Evolutionary conservation across 2,797 vertebrate species (phyloP), one percentile per base, ranked within the genome.

Genomic region (Microctenopoma lineatum): DNA sequence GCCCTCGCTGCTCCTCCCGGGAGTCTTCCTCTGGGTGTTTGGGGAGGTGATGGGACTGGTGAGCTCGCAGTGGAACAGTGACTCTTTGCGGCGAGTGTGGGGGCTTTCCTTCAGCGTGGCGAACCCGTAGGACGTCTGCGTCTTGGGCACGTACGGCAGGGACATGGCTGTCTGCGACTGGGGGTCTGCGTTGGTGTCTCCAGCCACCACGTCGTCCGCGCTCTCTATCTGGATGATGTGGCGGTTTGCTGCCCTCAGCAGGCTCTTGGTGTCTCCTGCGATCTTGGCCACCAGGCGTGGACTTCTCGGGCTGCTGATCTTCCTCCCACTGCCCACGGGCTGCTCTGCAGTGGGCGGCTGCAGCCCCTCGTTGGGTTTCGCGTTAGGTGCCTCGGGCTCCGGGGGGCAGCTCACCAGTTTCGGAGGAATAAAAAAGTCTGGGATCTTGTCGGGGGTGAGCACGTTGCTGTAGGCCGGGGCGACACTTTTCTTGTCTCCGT

Each of bases 171-270:
- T 96, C 90, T 96, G 97, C 0, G 98, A 96, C 84, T 96, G 95
- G 0, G 97, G 96, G 82, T 97, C 97, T 0, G 86, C 95, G 0
- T 97, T 96, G 66, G 95, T 96, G 86, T 94, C 95, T 18, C 93
- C 93, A 1, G 81, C 79, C 0, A 93, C 90, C 63, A 96, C 93
- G 48, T 98, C 98, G 50, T 99, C 97, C 0, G 96, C 97, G 0
- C 95, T 97, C 89, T 99, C 98, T 0, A 99, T 95, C 90, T 99
- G 97, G 73, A 99, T 99, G 82, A 99, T 97, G 81, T 99, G 97
- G 0, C 96, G 94, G 39, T 96, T 95, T 5, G 96, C 91, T 0
- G 95, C 92, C 76, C 94, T 95, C 32, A 97, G 78, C 21, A 97
- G 90, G 86, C 92, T 93, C 59, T 92, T 95, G 79, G 95, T 96